Conservation (phyloP, 2,797 vertebrate species). For the Gymnopithys bicolor region DNA sequence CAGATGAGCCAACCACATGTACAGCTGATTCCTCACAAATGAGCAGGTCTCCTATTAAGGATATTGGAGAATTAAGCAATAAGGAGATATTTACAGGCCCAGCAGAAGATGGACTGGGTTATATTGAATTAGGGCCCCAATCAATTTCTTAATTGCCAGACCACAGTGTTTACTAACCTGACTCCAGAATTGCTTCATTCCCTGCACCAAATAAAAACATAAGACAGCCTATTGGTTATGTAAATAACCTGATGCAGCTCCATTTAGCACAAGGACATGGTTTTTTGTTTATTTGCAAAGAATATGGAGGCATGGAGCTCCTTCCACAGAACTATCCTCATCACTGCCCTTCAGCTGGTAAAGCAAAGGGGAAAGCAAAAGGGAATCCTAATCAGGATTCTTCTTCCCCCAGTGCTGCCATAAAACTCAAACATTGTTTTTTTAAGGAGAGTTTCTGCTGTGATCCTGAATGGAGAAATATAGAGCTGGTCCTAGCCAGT, state of each 20-base stretch:
- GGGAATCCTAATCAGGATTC: not conserved
- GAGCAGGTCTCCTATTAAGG: conserved; percentile 20
- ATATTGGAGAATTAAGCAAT: conserved; percentile 8
- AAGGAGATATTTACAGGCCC: conserved; percentile 34
- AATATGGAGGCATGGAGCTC: not conserved
- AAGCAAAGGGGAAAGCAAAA: not conserved
- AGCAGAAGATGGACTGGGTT: not conserved
- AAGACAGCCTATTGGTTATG: not conserved
- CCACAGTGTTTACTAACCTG: conserved; percentile 26
- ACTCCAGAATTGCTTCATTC: conserved; percentile 18
- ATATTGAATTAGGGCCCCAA: not conserved
- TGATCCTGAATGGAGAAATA: not conserved
- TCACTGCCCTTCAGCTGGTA: not conserved
- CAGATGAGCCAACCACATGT: not conserved
- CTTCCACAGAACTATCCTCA: not conserved
- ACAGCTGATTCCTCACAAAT: conserved; percentile 12
- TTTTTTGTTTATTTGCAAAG: not conserved
- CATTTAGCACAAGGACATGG: not conserved
- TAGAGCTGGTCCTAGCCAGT: not conserved
- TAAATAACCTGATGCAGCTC: not conserved
- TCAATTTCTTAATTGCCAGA: conserved; percentile 29
- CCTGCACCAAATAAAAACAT: conserved; percentile 17
- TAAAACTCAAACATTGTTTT: conserved; percentile 17
- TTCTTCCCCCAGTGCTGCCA: not conserved
- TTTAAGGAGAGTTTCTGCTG: not conserved